Percentiles rank a stretch among this genome's conserved stretches.
Conservation (phyloP, 2,888 invertebrate genomes). For the Punctoribates punctum region DNA sequence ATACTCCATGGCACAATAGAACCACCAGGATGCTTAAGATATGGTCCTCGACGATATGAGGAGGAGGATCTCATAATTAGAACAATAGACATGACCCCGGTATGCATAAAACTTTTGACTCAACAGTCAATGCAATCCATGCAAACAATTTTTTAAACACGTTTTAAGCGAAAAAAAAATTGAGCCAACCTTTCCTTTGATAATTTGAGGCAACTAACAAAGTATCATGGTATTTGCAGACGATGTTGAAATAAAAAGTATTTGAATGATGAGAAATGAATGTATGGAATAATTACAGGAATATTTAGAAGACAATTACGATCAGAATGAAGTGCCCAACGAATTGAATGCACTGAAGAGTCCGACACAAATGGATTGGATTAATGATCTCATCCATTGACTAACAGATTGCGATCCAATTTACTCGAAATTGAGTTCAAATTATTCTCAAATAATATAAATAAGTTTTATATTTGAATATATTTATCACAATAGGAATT, state of each 20-base stretch:
- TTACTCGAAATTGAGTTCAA: not conserved
- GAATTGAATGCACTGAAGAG: conserved; percentile 19
- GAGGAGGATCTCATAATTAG: conserved; percentile 41
- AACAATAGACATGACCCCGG: conserved; percentile 42
- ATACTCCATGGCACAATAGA: conserved; percentile 68
- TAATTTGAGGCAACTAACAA: too few relatives aligned
- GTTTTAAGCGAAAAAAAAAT: too few relatives aligned
- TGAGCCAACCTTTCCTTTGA: too few relatives aligned
- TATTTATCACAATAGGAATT: not conserved
- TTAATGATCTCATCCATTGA: not conserved
- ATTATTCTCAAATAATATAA: too few relatives aligned
- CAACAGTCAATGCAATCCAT: too few relatives aligned
- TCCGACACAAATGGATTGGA: not conserved
- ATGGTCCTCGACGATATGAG: conserved; percentile 53
- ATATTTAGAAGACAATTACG: conserved; percentile 38
- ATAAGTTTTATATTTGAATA: too few relatives aligned
- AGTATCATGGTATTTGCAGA: too few relatives aligned
- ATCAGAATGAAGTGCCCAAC: conserved; percentile 34
- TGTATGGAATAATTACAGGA: conserved; percentile 30
- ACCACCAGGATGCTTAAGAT: conserved; percentile 63
- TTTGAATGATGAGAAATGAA: too few relatives aligned
- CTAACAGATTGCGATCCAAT: not conserved
- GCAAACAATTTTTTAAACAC: too few relatives aligned
- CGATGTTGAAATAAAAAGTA: too few relatives aligned
- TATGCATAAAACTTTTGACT: not conserved